Base-by-base conservation (phyloP, 1,140 invertebrate species). In the Samia ricini region DNA sequence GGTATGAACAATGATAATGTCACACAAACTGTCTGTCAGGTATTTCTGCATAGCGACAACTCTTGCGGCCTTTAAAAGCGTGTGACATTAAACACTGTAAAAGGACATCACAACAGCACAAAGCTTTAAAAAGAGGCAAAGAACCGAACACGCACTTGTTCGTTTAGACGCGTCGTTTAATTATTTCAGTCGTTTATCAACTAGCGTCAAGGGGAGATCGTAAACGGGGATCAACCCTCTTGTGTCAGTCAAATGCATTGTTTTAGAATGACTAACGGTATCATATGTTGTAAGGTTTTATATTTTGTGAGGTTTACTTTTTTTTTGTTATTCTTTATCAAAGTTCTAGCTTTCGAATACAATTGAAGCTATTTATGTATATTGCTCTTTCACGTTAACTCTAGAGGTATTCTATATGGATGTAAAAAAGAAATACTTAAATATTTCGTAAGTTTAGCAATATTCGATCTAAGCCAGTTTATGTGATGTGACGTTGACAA, bases 111-210 rank as follows among this genome's bases (percentile, higher is more conserved):
- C n/a, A 42, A 4, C 33, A 15, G 33, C 33, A 42, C 7, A 42
- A 42, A 12, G 7, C n/a, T 21, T 21, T 5, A 26, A 18, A 33
- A 36, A 19, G 18, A 23, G 19, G 0, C 56, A 36, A 36, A 26
- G 20, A 33, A 33, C 29, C 56, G 20, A 33, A 33, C 29, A 57
- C 56, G 26, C 24, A 57, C 56, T 57, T 57, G 29, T 57, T 33
- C n/a, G 15, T 57, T 57, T 33, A 21, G 21, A 18, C 29, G 29
- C 29, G 56, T 20, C 18, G 56, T 57, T 57, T 42, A 57, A 57
- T 57, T 57, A 42, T 57, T 42, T 57, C 22, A 26, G n/a, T 57
- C 56, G 56, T 57, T 51, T 51, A 51, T 21, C 50, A 51, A 51
- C 50, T 21, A 21, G 19, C 50, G 10, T 42, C n/a, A 15, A 42